These are phyloP conservation scores for Gymnobelideus leadbeateri DNA, from an alignment of 2,113 vertebrate genomes.

Conservation along the genomic window DNA sequence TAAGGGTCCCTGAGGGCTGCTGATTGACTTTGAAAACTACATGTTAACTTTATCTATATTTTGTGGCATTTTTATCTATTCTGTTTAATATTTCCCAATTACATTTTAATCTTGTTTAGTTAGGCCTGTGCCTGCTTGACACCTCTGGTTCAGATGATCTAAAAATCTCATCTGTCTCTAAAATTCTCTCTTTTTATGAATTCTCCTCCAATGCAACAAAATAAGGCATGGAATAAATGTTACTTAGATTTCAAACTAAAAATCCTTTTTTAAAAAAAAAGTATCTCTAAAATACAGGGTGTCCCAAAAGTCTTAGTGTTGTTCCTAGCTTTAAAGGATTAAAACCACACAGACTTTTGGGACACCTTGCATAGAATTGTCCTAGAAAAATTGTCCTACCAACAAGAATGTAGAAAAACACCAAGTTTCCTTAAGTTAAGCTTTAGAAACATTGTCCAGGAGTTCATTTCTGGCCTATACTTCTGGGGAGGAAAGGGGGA, in stretches of 20 bases:
- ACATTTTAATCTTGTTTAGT: background rate
- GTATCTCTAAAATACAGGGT: conserved; percentile 13
- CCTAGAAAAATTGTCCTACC: background rate
- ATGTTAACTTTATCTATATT: background rate
- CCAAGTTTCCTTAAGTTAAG: background rate
- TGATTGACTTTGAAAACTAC: background rate
- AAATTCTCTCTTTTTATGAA: conserved; percentile 24
- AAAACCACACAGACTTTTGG: background rate
- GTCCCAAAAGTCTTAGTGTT: background rate
- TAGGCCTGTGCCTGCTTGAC: background rate
- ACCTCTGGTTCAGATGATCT: background rate
- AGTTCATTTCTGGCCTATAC: conserved; percentile 43
- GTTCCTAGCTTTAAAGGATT: background rate
- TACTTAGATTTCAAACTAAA: conserved; percentile 24
- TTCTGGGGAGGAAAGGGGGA: conserved; percentile 46
- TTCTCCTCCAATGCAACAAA: conserved; percentile 35
- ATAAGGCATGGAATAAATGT: background rate
- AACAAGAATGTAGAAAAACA: conserved; percentile 20
- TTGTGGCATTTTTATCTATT: background rate
- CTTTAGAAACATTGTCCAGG: conserved; percentile 55
- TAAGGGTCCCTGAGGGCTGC: background rate
- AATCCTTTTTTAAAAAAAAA: background rate
- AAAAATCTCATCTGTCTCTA: conserved; percentile 40
- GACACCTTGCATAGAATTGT: background rate
- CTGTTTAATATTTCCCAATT: background rate